A percentile compares a stretch with the other conserved stretches of the same genome.
phyloP scores from a whole-genome alignment of 2,888 invertebrate genomes.

The Stenichneumon culpator region DNA sequence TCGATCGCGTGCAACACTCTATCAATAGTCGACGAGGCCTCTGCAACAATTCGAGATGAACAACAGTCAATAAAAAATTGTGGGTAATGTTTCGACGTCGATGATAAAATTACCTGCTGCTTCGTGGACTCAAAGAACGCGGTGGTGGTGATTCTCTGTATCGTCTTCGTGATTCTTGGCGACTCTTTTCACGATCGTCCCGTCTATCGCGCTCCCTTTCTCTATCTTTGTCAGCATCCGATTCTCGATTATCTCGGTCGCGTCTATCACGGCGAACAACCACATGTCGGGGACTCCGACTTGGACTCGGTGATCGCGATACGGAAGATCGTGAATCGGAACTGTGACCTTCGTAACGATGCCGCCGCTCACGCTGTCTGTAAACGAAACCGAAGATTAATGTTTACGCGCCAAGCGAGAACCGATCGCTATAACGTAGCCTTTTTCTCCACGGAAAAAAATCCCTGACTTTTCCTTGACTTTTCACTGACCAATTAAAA shows the following conservation, averaged over 20 bases:
- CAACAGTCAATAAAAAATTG: constrained; percentile 14
- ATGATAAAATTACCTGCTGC: constrained; percentile 76
- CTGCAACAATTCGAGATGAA: constrained; percentile 74
- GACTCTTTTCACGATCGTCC: constrained; percentile 81
- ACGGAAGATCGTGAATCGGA: constrained; percentile 84
- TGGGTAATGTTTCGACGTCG: not conserved
- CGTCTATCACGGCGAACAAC: constrained; percentile 78
- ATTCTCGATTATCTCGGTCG: constrained; percentile 78
- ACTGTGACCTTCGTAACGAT: constrained; percentile 87
- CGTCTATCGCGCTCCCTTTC: constrained; percentile 77
- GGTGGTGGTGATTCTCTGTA: constrained; percentile 80
- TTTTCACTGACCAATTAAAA: too few species aligned
- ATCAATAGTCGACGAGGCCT: constrained; percentile 83
- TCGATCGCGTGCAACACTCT: constrained; percentile 54
- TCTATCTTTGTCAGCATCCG: constrained; percentile 71
- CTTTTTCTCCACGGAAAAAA: too few species aligned
- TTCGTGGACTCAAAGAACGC: constrained; percentile 81
- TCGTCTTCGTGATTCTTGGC: constrained; percentile 79
- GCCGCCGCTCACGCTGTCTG: constrained; percentile 94
- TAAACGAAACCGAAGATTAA: not conserved
- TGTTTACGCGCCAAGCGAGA: not conserved
- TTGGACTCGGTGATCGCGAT: constrained; percentile 85
- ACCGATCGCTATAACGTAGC: too few species aligned
- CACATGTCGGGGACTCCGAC: constrained; percentile 80
- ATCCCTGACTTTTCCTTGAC: too few species aligned